phyloP scores from a whole-genome alignment of 2,888 invertebrate genomes.

The Sympetrum striolatum region DNA sequence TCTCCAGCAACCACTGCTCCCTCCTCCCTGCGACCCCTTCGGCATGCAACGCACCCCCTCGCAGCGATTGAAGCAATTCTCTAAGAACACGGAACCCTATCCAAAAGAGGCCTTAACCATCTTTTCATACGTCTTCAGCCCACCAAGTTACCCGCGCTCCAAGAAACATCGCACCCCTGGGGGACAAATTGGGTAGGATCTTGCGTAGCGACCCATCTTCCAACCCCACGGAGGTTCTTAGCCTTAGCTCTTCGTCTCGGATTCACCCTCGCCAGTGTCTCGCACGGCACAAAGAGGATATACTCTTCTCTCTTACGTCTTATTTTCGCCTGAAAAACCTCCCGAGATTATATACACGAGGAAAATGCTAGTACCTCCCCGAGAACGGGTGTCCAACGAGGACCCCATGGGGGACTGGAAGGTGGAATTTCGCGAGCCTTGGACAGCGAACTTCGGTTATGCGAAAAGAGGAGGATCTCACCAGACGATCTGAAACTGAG shows the following conservation, averaged over 20 bases:
- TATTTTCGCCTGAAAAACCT: neutral
- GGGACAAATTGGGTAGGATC: neutral
- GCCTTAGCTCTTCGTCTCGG: neutral
- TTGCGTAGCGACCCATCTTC: neutral
- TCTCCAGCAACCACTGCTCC: neutral
- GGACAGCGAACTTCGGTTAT: neutral
- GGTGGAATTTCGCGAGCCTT: neutral
- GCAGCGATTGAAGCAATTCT: neutral
- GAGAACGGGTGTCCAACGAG: neutral
- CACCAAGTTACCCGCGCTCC: neutral
- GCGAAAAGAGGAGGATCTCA: neutral
- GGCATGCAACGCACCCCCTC: neutral
- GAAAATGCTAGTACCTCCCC: neutral
- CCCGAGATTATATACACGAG: neutral
- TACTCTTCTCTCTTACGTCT: constrained; percentile 8
- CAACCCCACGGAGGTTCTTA: neutral
- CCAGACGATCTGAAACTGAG: neutral
- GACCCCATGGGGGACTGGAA: neutral
- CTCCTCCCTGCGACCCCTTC: neutral
- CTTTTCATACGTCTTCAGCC: too few species aligned
- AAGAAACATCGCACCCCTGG: neutral
- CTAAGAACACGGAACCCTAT: neutral
- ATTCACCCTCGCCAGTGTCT: neutral
- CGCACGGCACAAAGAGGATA: neutral
- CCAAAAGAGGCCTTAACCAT: too few species aligned